A percentile compares a stretch with the other conserved stretches of the same genome.
Conservation (phyloP, 2,888 invertebrate species). For the Epirrhoe tristata region DNA sequence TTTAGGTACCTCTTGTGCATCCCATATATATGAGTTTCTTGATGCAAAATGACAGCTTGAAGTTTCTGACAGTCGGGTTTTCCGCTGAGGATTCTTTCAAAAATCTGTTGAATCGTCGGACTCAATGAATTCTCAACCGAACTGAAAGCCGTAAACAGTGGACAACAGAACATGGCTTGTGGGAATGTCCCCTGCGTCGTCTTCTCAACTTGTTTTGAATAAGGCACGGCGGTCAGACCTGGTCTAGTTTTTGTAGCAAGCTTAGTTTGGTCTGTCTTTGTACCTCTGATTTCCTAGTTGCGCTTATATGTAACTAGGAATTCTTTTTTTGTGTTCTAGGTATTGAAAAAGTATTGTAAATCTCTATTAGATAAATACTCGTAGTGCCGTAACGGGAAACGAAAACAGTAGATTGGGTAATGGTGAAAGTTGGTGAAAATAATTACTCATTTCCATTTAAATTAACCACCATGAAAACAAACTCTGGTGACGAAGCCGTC, state of each 20-base stretch:
- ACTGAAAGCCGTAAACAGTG: conserved; percentile 48
- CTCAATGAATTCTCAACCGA: too few species aligned
- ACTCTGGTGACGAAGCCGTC: too few species aligned
- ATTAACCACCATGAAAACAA: too few species aligned
- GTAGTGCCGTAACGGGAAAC: neutral
- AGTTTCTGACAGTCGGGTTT: too few species aligned
- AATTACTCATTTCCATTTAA: too few species aligned
- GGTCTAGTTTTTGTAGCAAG: conserved; percentile 67
- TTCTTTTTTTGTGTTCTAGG: conserved; percentile 25
- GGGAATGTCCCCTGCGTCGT: conserved; percentile 71
- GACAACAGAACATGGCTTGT: conserved; percentile 56
- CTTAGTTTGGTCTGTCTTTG: conserved; percentile 70
- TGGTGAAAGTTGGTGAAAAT: neutral
- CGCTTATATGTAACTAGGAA: conserved; percentile 26
- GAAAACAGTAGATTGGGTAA: neutral
- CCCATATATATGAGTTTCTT: too few species aligned
- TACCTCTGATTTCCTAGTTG: conserved; percentile 45
- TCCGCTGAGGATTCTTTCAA: too few species aligned
- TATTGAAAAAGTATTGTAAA: conserved; percentile 15
- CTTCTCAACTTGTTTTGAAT: conserved; percentile 77
- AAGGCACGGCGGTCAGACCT: conserved; percentile 63
- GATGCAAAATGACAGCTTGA: too few species aligned
- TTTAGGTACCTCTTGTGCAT: too few species aligned
- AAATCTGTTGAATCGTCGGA: too few species aligned
- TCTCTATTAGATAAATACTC: conserved; percentile 14